Evolutionary conservation across 1,140 invertebrate genomes (phyloP), one percentile per base, ranked within the genome.

Genomic region (Drosophila kurseongensis): DNA sequence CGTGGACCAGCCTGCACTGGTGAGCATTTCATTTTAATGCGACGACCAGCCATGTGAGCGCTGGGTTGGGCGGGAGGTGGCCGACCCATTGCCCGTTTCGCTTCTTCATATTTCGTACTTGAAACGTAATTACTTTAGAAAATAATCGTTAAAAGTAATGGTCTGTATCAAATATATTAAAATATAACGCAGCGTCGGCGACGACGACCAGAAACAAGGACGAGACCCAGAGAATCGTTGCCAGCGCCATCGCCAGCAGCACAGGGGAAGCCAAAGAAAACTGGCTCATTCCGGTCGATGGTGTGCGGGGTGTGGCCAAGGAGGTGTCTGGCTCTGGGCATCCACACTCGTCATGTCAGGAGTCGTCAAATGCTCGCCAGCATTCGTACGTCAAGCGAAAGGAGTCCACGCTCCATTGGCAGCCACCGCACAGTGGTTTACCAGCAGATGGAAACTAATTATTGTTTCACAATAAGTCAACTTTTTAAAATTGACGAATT

Each of bases 111-210:
- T 91, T 91, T 91, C 88, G 82, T 90, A 89, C 84, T 89, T 89
- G 85, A 84, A 91, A 91, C 84, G 89, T 91, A 91, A 91, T 91
- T 91, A 91, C 89, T 91, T 91, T 91, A 89, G 89, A 91, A 91
- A 91, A 91, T 91, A 91, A 91, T 85, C 89, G 89, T 91, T 91
- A 91, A 91, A 91, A 91, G 84, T 91, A 91, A 91, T 91, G 81
- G 80, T 83, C 89, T 91, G 89, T 91, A 91, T 91, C 89, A 91
- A 91, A 91, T 91, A 91, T 91, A 91, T 91, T 91, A 91, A 91
- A 91, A 91, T 91, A 86, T 81, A 90, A 84, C 78, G 78, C 85
- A 79, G 78, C 75, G 66, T 62, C 58, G 67, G 61, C 72, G 76
- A 79, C 69, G 66, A 55, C 65, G 48, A 57, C 55, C 63, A 71